A percentile compares a stretch with the other conserved stretches of the same genome.
Evolutionary conservation across 2,113 vertebrate genomes (phyloP).

Genomic region (Turnix velox): DNA sequence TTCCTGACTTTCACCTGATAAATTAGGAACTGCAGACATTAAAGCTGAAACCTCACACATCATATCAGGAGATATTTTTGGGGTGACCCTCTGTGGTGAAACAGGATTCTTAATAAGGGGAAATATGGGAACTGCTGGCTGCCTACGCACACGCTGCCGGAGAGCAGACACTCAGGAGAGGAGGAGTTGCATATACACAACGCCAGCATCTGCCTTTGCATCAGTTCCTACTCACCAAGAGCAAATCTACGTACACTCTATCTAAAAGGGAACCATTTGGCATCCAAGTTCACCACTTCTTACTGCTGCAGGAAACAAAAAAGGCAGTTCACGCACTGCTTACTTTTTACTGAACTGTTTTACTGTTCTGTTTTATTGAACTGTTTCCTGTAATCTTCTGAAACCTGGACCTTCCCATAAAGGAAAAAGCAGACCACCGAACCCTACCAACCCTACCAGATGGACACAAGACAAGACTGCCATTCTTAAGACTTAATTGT

Average conservation of each 20-base stretch:
- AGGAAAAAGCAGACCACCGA: not conserved
- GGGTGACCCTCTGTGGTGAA: conserved; percentile 24
- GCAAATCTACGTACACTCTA: not conserved
- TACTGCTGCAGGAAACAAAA: not conserved
- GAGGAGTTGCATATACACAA: conserved; percentile 15
- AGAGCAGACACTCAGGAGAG: conserved; percentile 2
- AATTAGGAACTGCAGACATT: not conserved
- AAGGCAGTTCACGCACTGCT: not conserved
- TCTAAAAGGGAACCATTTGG: not conserved
- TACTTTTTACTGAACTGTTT: not conserved
- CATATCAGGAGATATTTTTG: conserved; percentile 35
- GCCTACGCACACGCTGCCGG: conserved; percentile 18
- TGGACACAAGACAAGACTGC: not conserved
- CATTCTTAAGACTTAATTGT: conserved; percentile 1
- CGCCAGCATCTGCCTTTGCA: conserved; percentile 34
- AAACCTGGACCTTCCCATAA: not conserved
- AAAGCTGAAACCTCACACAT: conserved; percentile 9
- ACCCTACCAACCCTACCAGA: not conserved
- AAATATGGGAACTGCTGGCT: conserved; percentile 45
- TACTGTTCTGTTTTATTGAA: no score
- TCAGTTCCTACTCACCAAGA: conserved; percentile 28
- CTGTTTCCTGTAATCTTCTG: not conserved
- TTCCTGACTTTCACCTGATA: conserved; percentile 38
- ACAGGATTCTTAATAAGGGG: conserved; percentile 49
- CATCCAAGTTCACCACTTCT: not conserved